These are phyloP conservation scores for Acrobasis repandana DNA, from an alignment of 2,888 invertebrate species.

Conservation along the genomic window DNA sequence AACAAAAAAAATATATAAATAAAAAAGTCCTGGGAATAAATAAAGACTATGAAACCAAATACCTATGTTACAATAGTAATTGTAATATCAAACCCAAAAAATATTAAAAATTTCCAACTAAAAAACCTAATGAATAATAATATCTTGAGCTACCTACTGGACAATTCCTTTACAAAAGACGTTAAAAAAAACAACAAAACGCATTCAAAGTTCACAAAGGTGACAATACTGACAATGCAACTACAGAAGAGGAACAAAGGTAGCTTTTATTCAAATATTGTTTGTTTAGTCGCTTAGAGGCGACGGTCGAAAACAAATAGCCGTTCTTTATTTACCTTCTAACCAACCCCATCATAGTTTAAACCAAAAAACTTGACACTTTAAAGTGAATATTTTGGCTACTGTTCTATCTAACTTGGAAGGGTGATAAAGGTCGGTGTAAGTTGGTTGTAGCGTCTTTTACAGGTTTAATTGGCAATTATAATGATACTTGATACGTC, in stretches of 20 bases:
- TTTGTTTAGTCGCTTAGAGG: conserved; percentile 76
- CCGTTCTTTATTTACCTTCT: conserved; percentile 47
- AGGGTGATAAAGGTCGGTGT: conserved; percentile 35
- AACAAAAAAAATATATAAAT: no score
- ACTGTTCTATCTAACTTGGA: conserved; percentile 8
- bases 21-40: no score
- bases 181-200: conserved; percentile 56
- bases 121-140: conserved; percentile 31
- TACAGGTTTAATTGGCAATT: conserved; percentile 78
- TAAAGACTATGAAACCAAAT: no score
- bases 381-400: not conserved
- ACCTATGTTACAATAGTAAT: no score
- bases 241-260: conserved; percentile 73
- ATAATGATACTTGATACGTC: conserved; percentile 77
- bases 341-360: conserved; percentile 59
- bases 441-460: conserved; percentile 53
- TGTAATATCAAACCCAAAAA: no score
- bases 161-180: conserved; percentile 55
- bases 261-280: conserved; percentile 71
- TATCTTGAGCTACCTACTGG: conserved; percentile 41
- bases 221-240: conserved; percentile 72
- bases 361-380: conserved; percentile 42
- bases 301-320: conserved; percentile 79
- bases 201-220: conserved; percentile 60
- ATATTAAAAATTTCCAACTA: not conserved